Evolutionary conservation across 92 coral and sea anemone species (phyloP).

Genomic region (Phenganax subtilis): DNA sequence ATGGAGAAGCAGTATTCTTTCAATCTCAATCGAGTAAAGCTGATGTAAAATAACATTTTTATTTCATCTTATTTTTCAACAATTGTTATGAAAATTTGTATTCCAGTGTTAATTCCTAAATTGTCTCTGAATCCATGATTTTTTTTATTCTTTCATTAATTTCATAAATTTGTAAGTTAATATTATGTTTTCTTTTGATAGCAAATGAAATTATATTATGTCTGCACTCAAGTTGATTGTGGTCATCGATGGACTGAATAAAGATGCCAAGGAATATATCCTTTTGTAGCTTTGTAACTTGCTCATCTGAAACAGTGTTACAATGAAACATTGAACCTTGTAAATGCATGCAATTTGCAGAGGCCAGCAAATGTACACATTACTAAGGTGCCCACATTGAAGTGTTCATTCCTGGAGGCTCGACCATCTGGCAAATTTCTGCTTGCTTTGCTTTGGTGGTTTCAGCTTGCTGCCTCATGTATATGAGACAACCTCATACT

Average conservation of each 20-base stretch:
- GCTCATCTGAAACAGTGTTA: no score
- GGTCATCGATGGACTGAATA: constrained; percentile 95
- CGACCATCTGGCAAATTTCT: no score
- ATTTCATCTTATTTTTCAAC: neutral
- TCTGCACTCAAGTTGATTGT: constrained; percentile 87
- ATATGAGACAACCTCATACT: no score
- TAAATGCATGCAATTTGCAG: no score
- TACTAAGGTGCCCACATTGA: no score
- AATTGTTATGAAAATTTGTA: neutral
- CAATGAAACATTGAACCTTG: no score
- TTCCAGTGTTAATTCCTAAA: neutral
- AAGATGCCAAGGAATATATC: neutral
- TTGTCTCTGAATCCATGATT: neutral
- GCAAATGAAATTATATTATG: constrained; percentile 98
- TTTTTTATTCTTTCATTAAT: neutral
- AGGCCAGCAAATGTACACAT: no score
- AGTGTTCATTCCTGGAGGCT: no score
- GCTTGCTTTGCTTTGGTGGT: no score
- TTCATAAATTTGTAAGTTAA: neutral
- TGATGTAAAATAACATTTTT: constrained; percentile 62
- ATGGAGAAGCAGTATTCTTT: constrained; percentile 88
- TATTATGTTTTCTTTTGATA: constrained; percentile 40
- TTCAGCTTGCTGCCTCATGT: no score
- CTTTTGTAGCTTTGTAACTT: no score
- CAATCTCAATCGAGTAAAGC: constrained; percentile 98